These are phyloP conservation scores for Argentina silus DNA, from an alignment of 2,797 vertebrate genomes.

Conservation along the genomic window DNA sequence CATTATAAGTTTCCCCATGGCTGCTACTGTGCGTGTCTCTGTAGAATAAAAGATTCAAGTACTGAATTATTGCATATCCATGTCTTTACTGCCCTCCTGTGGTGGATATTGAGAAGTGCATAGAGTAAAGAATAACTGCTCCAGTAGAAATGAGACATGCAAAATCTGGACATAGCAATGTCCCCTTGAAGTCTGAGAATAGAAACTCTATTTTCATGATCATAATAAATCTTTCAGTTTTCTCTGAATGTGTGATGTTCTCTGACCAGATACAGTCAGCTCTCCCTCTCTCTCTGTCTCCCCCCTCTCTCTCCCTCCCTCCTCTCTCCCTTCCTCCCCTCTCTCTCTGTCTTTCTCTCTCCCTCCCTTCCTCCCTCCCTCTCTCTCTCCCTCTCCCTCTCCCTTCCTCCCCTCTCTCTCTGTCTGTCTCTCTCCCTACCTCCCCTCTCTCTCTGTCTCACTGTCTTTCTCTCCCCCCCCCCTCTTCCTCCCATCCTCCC, in stretches of 20 bases:
- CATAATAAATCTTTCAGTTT: neutral
- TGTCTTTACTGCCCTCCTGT: neutral
- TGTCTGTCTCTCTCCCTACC: no score
- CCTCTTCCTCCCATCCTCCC: no score
- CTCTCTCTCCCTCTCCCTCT: no score
- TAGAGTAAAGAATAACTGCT: neutral
- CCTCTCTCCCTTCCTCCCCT: no score
- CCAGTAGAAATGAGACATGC: neutral
- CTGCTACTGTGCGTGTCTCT: neutral
- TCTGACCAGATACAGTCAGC: neutral
- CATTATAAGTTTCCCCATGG: no score
- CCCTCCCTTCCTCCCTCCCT: no score
- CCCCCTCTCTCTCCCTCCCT: no score
- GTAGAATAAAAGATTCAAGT: neutral
- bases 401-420: no score
- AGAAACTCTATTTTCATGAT: neutral
- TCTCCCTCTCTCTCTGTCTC: neutral
- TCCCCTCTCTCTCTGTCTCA: no score
- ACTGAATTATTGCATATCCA: neutral
- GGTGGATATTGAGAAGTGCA: neutral
- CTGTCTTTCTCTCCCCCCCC: no score
- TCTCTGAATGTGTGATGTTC: neutral
- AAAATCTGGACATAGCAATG: neutral
- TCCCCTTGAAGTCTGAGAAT: neutral
- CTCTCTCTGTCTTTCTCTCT: no score